Base-by-base conservation (phyloP, 2,888 invertebrate genomes). In the Danaus chrysippus region DNA sequence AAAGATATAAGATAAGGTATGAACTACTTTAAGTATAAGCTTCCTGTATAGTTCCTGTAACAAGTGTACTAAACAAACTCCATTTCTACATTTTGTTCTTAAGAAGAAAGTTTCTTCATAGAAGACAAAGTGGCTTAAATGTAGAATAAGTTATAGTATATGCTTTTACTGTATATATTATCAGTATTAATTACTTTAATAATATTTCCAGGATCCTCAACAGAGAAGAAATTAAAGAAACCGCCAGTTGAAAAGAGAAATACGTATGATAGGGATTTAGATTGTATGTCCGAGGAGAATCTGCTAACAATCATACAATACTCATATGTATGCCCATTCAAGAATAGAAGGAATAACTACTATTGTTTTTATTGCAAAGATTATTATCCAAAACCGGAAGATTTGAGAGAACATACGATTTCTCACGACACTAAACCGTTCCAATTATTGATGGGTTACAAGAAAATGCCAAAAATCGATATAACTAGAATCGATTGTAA, bases 281-380 rank as follows among this genome's bases (percentile, higher is more conserved):
- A 90, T 46, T 88, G 87, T 57, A 90, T 90, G 90, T 83, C 88
- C 0, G 89, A 89, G 58, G 88, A 89, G 44, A 91, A 91, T 41
- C 73, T 89, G 0, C 74, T 89, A 0, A 90, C 88, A 0, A 85
- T 90, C 42, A 85, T 90, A 34, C 87, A 89, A 19, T 84, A 87
- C 55, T 91, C 90, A 0, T 90, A 84, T 53, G 89, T 88, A 0
- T 87, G 87, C 13, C 90, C 90, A 0, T 91, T 91, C 70, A 88
- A 89, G 56, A 90, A 89, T 64, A 67, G 90, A 62, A 63, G 88
- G 3, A 91, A 89, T 42, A 90, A 89, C 56, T 89, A 89, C 58
- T 89, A 89, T 59, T 91, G 90, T 57, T 91, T 88, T 69, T 91
- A 91, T 62, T 91, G 90, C 64, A 88, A 88, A 46, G 88, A 89